Percentiles rank a stretch among this genome's conserved stretches.
Evolutionary conservation across 1,140 invertebrate species (phyloP).

Genomic region (Papilio aristodemus): DNA sequence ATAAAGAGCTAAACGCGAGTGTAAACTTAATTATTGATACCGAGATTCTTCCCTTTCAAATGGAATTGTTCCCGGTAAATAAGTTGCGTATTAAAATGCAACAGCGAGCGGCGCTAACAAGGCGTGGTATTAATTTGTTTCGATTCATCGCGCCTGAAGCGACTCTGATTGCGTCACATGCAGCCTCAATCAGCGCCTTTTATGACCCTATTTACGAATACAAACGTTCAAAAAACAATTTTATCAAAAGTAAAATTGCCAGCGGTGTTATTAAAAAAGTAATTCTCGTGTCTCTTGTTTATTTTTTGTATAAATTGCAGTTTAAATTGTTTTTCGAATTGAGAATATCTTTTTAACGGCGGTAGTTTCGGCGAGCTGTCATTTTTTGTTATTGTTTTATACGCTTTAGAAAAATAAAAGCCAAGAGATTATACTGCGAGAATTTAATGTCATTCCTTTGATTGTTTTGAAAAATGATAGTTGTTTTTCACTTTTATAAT

Average conservation of each 20-base stretch:
- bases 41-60: background rate
- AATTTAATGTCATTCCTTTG: too few species aligned
- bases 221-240: conserved; percentile 28
- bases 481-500: too few species aligned
- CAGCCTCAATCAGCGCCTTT: conserved; percentile 43
- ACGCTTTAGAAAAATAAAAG: too few species aligned
- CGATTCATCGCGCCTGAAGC: conserved; percentile 42
- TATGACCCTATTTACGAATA: conserved; percentile 26
- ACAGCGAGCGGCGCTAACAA: conserved; percentile 34
- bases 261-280: conserved; percentile 14
- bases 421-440: too few species aligned
- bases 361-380: background rate
- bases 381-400: background rate
- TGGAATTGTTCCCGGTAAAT: conserved; percentile 5
- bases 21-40: conserved; percentile 2
- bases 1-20: background rate
- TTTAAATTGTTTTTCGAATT: conserved; percentile 13
- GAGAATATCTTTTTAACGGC: background rate
- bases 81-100: conserved; percentile 33
- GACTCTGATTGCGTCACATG: conserved; percentile 43
- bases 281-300: conserved; percentile 6
- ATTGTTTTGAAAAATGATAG: too few species aligned
- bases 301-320: conserved; percentile 13
- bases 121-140: conserved; percentile 40
- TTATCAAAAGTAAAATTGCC: conserved; percentile 25